Evolutionary conservation across 2,888 invertebrate genomes (phyloP).

Genomic region (Seira musarum): DNA sequence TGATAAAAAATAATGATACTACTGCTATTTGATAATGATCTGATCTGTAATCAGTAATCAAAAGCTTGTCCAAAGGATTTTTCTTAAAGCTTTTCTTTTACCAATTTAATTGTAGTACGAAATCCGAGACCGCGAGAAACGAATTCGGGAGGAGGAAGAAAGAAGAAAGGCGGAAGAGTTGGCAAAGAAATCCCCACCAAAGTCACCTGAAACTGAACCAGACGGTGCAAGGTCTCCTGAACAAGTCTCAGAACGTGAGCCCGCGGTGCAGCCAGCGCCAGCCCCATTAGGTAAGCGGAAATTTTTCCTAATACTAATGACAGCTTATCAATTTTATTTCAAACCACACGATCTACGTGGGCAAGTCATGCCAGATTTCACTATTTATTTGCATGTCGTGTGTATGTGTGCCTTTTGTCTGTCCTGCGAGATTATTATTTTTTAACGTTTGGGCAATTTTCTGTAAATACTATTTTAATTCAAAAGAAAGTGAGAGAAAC

Average conservation of each 20-base stretch:
- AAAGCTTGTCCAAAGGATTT: conserved; percentile 24
- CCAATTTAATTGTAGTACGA: conserved; percentile 82
- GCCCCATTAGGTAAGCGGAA: conserved; percentile 46
- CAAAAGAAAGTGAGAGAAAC: background rate
- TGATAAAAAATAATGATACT: background rate
- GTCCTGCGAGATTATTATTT: conserved; percentile 49
- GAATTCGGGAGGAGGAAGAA: conserved; percentile 81
- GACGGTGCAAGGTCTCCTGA: conserved; percentile 70
- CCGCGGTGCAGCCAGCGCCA: conserved; percentile 55
- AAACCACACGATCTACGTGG: conserved; percentile 6
- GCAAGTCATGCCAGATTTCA: conserved; percentile 26
- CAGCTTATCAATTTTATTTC: conserved; percentile 30
- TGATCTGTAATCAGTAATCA: background rate
- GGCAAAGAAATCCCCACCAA: conserved; percentile 81
- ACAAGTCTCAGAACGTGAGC: conserved; percentile 67
- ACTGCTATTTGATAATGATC: background rate
- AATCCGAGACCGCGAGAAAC: conserved; percentile 93
- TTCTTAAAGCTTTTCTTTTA: background rate
- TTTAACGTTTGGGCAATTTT: conserved; percentile 27
- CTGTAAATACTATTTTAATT: conserved; percentile 20
- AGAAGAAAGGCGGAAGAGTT: conserved; percentile 83
- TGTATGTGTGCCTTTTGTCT: conserved; percentile 56
- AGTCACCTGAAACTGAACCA: conserved; percentile 71
- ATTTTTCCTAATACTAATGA: background rate
- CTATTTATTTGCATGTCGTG: conserved; percentile 37